Conservation (phyloP, 2,797 vertebrate species). For the Sciurus carolinensis region DNA sequence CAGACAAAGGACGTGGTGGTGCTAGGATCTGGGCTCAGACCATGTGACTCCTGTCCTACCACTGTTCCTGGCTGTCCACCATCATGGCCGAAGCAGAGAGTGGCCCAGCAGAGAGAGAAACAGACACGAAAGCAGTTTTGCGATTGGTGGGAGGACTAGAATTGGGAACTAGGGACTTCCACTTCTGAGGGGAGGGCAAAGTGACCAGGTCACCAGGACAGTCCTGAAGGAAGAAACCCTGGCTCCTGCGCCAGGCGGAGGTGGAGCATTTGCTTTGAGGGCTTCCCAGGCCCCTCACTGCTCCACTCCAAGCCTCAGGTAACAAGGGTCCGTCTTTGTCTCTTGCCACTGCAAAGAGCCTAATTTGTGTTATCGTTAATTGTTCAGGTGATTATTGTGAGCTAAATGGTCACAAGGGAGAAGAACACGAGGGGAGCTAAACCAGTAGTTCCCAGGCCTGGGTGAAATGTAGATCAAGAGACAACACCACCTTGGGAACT, state of each 20-base stretch:
- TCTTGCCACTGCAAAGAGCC: not conserved
- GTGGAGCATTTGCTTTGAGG: not conserved
- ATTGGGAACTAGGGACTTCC: not conserved
- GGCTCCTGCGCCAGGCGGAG: not conserved
- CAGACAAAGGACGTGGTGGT: not conserved
- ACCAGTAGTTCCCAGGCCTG: not conserved
- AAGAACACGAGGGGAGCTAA: not conserved
- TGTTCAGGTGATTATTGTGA: not conserved
- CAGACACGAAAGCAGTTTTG: not conserved
- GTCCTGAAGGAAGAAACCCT: not conserved
- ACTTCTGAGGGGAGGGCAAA: not conserved
- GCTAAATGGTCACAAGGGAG: not conserved
- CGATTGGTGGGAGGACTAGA: not conserved
- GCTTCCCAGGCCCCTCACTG: not conserved
- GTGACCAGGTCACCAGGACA: not conserved
- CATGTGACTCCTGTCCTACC: not conserved
- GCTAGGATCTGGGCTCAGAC: not conserved
- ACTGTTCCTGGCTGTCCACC: not conserved
- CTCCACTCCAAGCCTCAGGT: not conserved
- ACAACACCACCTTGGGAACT: not conserved
- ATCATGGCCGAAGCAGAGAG: not conserved
- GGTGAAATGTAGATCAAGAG: not conserved
- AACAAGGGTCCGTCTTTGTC: not conserved
- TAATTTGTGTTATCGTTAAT: slow-evolving; percentile 1
- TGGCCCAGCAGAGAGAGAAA: not conserved